Base-by-base conservation (phyloP, 1,140 invertebrate genomes). In the Procambarus clarkii region DNA sequence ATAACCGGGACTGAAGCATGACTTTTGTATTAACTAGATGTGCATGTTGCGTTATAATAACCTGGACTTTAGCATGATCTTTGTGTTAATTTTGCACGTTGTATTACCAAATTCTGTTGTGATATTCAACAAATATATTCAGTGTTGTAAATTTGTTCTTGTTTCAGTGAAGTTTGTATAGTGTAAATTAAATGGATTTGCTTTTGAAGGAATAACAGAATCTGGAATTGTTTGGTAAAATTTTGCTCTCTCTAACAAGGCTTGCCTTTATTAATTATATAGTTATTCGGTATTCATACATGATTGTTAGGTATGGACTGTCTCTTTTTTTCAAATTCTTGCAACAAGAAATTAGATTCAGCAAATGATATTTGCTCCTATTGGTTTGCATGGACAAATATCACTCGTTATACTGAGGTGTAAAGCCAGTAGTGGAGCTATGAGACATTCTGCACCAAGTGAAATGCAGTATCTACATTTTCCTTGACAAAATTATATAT, bases 21-120 rank as follows among this genome's bases (percentile, higher is more conserved):
- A 15, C 44, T 60, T 60, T 64, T 84, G 24, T 24, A 11, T 54
- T 46, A 18, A 54, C 34, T 34, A 34, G 34, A 34, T 34, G 34
- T 34, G 34, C 34, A 34, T 34, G 34, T 34, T 34, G 34, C 34
- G 34, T 34, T 64, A 24, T 58, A 18, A 45, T 54, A 34, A 18
- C 34, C 15, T 81, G n/a, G 11, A 54, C 79, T 81, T 84, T 58
- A 69, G 64, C 81, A 84, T 84, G 64, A 15, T 60, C 81, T 60
- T 64, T 84, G 24, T 24, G 21, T 54, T 74, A 74, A 18, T 34
- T 21, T 74, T 8, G n/a, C 24, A 34, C 34, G 24, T 3, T 74
- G 5, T 8, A 74, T 74, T 54, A n/a, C 48, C 48, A 50, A 54
- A 54, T 81, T 50, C 79, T 54, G 21, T n/a, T 50, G n/a, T 81